Evolutionary conservation across 2,113 vertebrate genomes (phyloP).

Genomic region (Rhynchomys soricoides): DNA sequence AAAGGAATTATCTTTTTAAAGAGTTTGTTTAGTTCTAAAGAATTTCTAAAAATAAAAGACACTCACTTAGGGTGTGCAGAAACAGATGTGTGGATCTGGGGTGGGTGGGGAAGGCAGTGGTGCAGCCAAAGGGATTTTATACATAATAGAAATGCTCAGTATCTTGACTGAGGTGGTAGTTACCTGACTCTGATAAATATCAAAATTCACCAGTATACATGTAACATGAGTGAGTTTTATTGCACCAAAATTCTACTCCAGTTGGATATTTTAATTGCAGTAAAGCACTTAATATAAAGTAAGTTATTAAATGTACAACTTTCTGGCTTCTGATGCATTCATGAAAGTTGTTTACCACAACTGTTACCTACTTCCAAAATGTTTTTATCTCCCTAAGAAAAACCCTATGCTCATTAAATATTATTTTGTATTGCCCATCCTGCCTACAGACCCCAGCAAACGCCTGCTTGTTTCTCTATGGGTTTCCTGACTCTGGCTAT

Average conservation of each 20-base stretch:
- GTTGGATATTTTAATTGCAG: not conserved
- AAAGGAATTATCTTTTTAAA: not conserved
- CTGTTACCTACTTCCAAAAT: not conserved
- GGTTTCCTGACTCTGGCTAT: not conserved
- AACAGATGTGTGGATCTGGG: not conserved
- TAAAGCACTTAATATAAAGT: not conserved
- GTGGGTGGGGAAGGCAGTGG: not conserved
- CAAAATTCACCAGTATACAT: not conserved
- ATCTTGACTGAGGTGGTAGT: not conserved
- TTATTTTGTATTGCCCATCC: not conserved
- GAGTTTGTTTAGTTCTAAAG: not conserved
- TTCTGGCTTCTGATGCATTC: not conserved
- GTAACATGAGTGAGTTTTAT: not conserved
- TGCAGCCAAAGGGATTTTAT: not conserved
- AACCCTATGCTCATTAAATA: not conserved
- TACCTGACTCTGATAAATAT: not conserved
- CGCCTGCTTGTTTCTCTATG: not conserved
- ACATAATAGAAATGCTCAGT: not conserved
- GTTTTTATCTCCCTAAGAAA: not conserved
- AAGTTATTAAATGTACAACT: not conserved
- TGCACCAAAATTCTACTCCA: not conserved
- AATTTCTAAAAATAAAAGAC: not conserved
- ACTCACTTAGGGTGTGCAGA: not conserved
- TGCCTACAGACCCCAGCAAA: accelerated
- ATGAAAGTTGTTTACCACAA: not conserved